Evolutionary conservation across 2,797 vertebrate genomes (phyloP).

Genomic region (Trematomus bernacchii): DNA sequence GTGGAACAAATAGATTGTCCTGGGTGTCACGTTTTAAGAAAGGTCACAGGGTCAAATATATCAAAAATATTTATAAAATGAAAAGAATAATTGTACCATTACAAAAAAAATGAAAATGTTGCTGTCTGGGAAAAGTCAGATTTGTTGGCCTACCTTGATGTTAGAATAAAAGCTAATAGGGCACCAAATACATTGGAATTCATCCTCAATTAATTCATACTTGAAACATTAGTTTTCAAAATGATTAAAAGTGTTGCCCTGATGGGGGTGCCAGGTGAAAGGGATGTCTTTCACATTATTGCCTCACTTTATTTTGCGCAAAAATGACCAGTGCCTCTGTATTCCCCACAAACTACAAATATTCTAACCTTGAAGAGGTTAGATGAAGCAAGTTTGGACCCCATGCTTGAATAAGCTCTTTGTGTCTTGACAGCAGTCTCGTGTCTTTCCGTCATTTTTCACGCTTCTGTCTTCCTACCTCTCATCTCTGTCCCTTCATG

Average conservation of each 20-base stretch:
- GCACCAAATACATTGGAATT: background rate
- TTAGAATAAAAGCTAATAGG: background rate
- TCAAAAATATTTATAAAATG: background rate
- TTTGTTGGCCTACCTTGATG: background rate
- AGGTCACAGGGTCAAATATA: background rate
- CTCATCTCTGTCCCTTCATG: background rate
- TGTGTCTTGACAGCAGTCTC: background rate
- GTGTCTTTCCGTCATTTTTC: background rate
- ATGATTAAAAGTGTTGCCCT: background rate
- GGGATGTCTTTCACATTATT: background rate
- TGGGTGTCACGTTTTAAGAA: background rate
- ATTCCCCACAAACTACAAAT: background rate
- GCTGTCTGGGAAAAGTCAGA: background rate
- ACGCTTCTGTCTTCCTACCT: background rate
- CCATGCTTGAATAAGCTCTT: accelerated
- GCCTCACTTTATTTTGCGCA: background rate
- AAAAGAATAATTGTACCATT: background rate
- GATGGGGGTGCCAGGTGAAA: conserved; percentile 1
- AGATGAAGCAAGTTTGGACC: background rate
- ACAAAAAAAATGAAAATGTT: background rate
- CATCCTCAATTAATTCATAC: background rate
- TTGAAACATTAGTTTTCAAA: background rate
- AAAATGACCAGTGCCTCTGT: background rate
- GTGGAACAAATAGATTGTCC: background rate
- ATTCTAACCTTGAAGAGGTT: background rate